Evolutionary conservation across 2,888 invertebrate species (phyloP), one percentile per base, ranked within the genome.

Genomic region (Ennomos quercinarius): DNA sequence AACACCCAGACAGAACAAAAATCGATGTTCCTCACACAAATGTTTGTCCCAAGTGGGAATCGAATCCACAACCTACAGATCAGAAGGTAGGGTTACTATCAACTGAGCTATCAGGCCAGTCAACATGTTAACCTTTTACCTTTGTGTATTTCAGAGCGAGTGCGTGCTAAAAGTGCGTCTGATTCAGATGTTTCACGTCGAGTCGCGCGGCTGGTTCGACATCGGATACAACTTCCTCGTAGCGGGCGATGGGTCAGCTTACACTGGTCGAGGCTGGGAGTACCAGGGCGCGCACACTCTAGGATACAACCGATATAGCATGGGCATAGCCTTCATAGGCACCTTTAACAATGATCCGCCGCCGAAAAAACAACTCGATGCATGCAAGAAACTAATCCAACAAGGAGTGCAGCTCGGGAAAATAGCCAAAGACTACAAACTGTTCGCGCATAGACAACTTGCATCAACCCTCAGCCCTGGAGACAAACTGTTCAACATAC

Each of bases 211-310:
- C 0, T 95, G 95, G 93, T 92, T 63, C 41, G 97, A 97, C 75
- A 96, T 96, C 27, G 95, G 92, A 0, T 97, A 96, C 79, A 97
- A 96, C 77, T 97, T 96, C 70, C 83, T 97, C 2, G 94, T 97
- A 2, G 97, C 96, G 0, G 96, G 96, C 5, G 96, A 97, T 75
- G 97, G 96, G 0, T 93, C 94, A 9, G 95, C 95, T 0, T 97
- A 96, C 78, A 94, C 93, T 66, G 96, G 96, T 0, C 94, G 96
- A 5, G 96, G 96, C 1, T 97, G 97, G 97, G 94, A 95, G 66
- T 82, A 84, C 59, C 88, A 94, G 43, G 97, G 97, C 0, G 95
- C 96, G 0, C 96, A 97, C 73, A 94, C 96, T 0, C 92, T 93
- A 42, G 93, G 94, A 43, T 96, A 94, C 76, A 96, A 96, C 77